Conservation (phyloP, 2,113 vertebrate genomes). For the Pelvicachromis taeniatus region DNA sequence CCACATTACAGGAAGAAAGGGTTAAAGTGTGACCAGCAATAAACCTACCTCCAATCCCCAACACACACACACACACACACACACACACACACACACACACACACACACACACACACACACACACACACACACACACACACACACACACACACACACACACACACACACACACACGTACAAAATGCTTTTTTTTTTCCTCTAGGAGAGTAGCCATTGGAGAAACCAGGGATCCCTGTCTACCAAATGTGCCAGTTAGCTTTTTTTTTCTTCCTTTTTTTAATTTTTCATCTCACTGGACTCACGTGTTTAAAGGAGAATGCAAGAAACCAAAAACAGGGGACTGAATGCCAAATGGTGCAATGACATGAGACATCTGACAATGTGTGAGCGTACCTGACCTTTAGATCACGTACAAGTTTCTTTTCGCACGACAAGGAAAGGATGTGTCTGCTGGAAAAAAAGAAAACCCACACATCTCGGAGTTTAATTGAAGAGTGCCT, state of each 20-base stretch:
- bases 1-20: too few species aligned
- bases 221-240: slow-evolving; percentile 55
- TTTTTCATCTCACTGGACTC: slow-evolving; percentile 39
- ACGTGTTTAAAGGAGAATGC: slow-evolving; percentile 21
- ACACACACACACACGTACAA: neutral
- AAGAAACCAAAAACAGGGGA: slow-evolving; percentile 47
- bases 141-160: neutral
- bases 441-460: neutral
- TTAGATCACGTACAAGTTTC: neutral
- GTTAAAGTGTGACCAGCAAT: too few species aligned
- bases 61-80: too few species aligned
- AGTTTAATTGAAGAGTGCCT: slow-evolving; percentile 55
- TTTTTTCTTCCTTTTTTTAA: neutral
- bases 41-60: too few species aligned
- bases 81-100: too few species aligned
- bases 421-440: neutral
- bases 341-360: slow-evolving; percentile 55
- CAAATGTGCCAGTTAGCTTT: slow-evolving; percentile 71
- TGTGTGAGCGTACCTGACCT: neutral
- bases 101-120: too few species aligned
- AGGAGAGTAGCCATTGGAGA: slow-evolving; percentile 66
- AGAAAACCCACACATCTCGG: neutral
- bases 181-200: neutral
- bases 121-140: neutral
- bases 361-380: slow-evolving; percentile 37